Conservation (phyloP, 2,888 invertebrate genomes). For the Baronia brevicornis region DNA sequence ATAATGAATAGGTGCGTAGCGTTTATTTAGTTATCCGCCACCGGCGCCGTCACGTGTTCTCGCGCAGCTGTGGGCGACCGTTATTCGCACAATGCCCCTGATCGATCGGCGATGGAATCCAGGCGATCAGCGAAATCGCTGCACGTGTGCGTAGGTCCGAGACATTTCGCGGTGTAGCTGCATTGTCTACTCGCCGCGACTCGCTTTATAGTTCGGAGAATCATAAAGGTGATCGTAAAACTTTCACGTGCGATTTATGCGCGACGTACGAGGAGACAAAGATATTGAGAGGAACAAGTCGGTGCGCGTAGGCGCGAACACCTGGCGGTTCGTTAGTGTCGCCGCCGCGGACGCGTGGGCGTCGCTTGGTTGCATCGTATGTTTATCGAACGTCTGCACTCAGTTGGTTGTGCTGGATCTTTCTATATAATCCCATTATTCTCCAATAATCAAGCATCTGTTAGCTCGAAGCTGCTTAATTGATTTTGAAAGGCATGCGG, state of each 20-base stretch:
- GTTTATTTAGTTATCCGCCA: slow-evolving; percentile 75
- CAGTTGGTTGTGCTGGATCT: too few relatives aligned
- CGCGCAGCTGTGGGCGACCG: slow-evolving; percentile 73
- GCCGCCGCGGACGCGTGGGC: slow-evolving; percentile 27
- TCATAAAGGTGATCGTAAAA: slow-evolving; percentile 70
- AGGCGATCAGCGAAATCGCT: slow-evolving; percentile 64
- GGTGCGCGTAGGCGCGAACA: slow-evolving; percentile 67
- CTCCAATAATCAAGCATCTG: too few relatives aligned
- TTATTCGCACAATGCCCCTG: slow-evolving; percentile 75
- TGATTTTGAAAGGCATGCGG: slow-evolving; percentile 57
- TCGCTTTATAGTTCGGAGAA: slow-evolving; percentile 65
- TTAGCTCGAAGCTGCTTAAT: slow-evolving; percentile 42
- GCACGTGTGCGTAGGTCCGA: slow-evolving; percentile 50
- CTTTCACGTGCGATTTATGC: slow-evolving; percentile 73
- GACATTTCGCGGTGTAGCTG: slow-evolving; percentile 56
- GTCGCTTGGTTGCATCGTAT: slow-evolving; percentile 14
- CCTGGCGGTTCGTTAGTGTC: slow-evolving; percentile 71
- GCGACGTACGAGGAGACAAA: slow-evolving; percentile 61
- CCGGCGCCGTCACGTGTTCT: slow-evolving; percentile 68
- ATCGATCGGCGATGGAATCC: slow-evolving; percentile 69
- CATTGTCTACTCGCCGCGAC: slow-evolving; percentile 57
- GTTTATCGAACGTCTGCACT: slow-evolving; percentile 11
- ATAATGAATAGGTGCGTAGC: slow-evolving; percentile 72
- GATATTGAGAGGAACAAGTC: slow-evolving; percentile 58
- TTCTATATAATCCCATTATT: too few relatives aligned